Percentiles rank a stretch among this genome's conserved stretches.
phyloP scores from a whole-genome alignment of 2,797 vertebrate genomes.

The Percopsis omiscomaycus region DNA sequence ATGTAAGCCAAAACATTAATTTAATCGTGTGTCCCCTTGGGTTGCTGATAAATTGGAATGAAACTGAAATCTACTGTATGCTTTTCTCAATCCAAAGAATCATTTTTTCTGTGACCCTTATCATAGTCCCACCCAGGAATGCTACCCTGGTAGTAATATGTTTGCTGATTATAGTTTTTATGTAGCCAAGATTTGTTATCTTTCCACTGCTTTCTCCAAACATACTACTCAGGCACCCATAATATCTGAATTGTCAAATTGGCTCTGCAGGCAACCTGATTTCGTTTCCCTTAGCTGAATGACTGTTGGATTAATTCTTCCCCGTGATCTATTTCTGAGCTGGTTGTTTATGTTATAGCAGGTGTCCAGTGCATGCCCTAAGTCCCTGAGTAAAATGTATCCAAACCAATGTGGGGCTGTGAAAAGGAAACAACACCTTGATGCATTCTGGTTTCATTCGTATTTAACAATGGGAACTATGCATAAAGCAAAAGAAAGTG shows the following conservation, averaged over 20 bases:
- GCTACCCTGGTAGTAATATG: neutral
- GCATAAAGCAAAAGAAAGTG: no score
- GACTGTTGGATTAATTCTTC: slow-evolving; percentile 62
- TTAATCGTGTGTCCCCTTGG: no score
- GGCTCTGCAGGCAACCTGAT: slow-evolving; percentile 52
- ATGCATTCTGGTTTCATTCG: no score
- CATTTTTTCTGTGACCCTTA: neutral
- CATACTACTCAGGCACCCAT: slow-evolving; percentile 33
- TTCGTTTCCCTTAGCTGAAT: slow-evolving; percentile 63
- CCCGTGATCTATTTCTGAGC: slow-evolving; percentile 71
- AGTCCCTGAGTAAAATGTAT: slow-evolving; percentile 64
- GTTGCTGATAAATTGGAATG: no score
- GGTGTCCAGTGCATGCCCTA: slow-evolving; percentile 67
- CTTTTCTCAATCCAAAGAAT: no score
- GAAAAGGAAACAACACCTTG: slow-evolving; percentile 43
- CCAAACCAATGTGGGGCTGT: slow-evolving; percentile 61
- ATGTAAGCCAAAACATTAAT: no score
- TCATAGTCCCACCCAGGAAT: neutral
- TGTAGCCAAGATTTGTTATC: slow-evolving; percentile 24
- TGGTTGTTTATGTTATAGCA: slow-evolving; percentile 69
- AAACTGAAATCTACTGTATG: no score
- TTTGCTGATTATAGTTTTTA: slow-evolving; percentile 6
- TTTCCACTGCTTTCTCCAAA: slow-evolving; percentile 16
- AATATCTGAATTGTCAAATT: slow-evolving; percentile 64
- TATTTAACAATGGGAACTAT: no score